Evolutionary conservation across 2,888 invertebrate species (phyloP).

Genomic region (Agrenia bidenticulata): DNA sequence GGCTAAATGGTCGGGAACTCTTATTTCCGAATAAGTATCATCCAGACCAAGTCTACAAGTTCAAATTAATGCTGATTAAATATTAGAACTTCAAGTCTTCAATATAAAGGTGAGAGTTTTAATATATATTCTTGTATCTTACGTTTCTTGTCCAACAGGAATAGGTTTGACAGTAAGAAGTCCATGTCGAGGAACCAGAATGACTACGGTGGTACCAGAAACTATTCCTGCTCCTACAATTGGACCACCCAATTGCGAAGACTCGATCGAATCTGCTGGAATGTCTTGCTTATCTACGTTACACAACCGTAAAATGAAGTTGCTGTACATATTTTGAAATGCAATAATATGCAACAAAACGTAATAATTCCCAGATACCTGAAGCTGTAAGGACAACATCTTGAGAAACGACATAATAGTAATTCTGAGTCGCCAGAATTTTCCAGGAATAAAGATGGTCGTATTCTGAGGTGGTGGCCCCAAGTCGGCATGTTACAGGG

Average conservation of each 20-base stretch:
- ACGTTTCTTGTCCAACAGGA: conserved; percentile 19
- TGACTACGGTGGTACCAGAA: conserved; percentile 26
- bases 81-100: too few relatives aligned
- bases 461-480: conserved; percentile 30
- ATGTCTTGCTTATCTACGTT: conserved; percentile 10
- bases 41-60: conserved; percentile 29
- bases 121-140: neutral
- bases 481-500: conserved; percentile 32
- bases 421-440: conserved; percentile 36
- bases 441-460: conserved; percentile 47
- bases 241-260: conserved; percentile 34
- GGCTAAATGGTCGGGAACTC: conserved; percentile 50
- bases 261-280: conserved; percentile 34
- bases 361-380: conserved; percentile 12
- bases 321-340: neutral
- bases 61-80: too few relatives aligned
- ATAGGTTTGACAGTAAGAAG: conserved; percentile 29
- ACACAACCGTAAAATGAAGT: neutral
- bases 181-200: conserved; percentile 41
- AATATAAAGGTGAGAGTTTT: too few relatives aligned
- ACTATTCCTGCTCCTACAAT: conserved; percentile 44
- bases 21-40: conserved; percentile 34
- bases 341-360: neutral
- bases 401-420: conserved; percentile 39
- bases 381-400: conserved; percentile 36